Base-by-base conservation (phyloP, 2,888 invertebrate species). In the Drosophila diplacantha region DNA sequence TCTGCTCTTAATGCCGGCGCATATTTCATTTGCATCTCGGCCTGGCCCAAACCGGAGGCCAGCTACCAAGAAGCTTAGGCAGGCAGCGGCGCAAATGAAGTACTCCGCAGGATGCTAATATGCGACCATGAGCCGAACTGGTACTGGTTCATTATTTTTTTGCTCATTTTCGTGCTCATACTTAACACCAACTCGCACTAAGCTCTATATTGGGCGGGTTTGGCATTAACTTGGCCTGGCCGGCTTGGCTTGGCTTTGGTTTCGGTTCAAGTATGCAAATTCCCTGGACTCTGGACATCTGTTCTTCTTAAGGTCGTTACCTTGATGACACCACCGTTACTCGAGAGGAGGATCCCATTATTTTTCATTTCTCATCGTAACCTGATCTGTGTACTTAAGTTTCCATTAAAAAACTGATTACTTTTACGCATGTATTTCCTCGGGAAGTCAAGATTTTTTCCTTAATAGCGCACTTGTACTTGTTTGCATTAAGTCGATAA, bases 21-120 rank as follows among this genome's bases (percentile, higher is more conserved):
- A 71, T 76, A 71, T 76, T 74, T 74, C 71, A 74, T 74, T 74
- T 76, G 71, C 74, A 74, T 76, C 57, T 49, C 35, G 64, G 53
- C 44, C 31, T 43, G 16, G 59, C 34, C 39, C 26, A 46, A 46
- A 46, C 44, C 29, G 50, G 20, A 37, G 44, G 44, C 31, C 56
- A 20, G 58, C 57, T 31, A 41, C 61, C 49, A 60, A 61, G 50
- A 60, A 50, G 60, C 61, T 61, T 49, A 46, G 44, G 44, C 44
- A 60, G 29, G 49, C 58, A 56, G 6, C 18, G 57, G 24, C 57
- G 58, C 44, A 57, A 59, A 59, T 59, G 44, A 59, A 59, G 58
- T 59, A 59, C 58, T 59, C 51, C n/a, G 58, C 58, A 59, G 58
- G 58, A 59, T 59, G 58, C 44, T 59, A 57, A 59, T 59, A 57